Evolutionary conservation across 2,113 vertebrate genomes (phyloP), one percentile per base, ranked within the genome.

Genomic region (Sporophila hypoxantha): DNA sequence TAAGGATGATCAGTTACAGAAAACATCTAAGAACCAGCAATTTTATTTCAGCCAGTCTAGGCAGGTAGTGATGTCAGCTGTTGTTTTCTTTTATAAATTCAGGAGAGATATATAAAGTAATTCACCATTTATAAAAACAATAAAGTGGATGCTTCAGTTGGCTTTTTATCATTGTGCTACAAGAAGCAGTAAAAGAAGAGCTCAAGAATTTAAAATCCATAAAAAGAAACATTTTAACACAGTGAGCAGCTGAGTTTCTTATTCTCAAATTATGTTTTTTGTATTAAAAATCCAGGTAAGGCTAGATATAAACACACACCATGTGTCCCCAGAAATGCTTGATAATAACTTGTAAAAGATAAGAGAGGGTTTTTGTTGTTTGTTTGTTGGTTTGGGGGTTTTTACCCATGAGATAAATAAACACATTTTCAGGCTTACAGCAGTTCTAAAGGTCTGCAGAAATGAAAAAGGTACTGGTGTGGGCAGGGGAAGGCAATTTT

Each of bases 311-410:
- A 27, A 25, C 14, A 34, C 26, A 34, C 3, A 44, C 6, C 18
- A 15, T 6, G 3, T 49, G n/a, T 34, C 19, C 21, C 21, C 29
- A 74, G 46, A 82, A 78, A 29, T 69, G 17, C 29, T 59, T 59
- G 20, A 69, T 66, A 82, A 44, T 73, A 87, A 64, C 44, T 53
- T 85, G 29, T 76, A 46, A 79, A 82, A 91, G 14, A 20, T 57
- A 49, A 49, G 36, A 22, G 30, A 27, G 18, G 0, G 20, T 0
- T 0, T 20, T 47, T 68, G 10, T 32, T 57, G 27, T 66, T 78
- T 37, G 30, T 61, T 67, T 76, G 14, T 37, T 65, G 26, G 8
- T 57, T 61, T 47, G 44, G 4, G 1, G 0, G 0, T 36, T 71
- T 89, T 77, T 34, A 60, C 13, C 20, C 3, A 8, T 32, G 32